Evolutionary conservation across 2,888 invertebrate species (phyloP).

Genomic region (Tridacna crocea): DNA sequence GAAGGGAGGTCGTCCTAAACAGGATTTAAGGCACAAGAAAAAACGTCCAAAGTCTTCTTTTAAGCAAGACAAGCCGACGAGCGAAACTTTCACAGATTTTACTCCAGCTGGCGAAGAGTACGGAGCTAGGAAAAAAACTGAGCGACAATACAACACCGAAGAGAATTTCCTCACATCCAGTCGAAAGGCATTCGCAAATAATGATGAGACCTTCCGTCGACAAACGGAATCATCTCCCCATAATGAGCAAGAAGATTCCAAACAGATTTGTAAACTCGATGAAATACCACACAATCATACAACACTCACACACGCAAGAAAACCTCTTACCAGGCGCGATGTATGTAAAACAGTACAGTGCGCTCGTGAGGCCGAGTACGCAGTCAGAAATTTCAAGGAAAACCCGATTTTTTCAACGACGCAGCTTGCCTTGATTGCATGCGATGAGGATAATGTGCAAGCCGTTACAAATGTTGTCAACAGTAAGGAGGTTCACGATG

Average conservation of each 20-base stretch:
- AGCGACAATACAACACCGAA: neutral
- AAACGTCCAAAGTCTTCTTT: too few species aligned
- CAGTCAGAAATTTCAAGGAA: neutral
- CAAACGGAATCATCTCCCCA: neutral
- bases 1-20: neutral
- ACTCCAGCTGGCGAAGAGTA: neutral
- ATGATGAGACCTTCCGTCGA: neutral
- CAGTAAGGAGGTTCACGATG: constrained; percentile 5
- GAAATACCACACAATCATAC: neutral
- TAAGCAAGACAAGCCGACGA: neutral
- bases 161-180: neutral
- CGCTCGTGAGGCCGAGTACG: neutral
- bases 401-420: neutral
- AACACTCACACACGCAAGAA: neutral
- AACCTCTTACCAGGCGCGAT: neutral
- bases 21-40: too few species aligned
- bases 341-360: neutral
- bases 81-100: neutral
- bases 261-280: neutral
- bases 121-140: neutral
- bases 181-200: neutral
- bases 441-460: constrained; percentile 3
- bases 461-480: constrained; percentile 9
- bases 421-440: neutral
- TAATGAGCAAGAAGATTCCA: neutral